These are phyloP conservation scores for Brachymystax lenok DNA, from an alignment of 2,797 vertebrate genomes.

Conservation along the genomic window DNA sequence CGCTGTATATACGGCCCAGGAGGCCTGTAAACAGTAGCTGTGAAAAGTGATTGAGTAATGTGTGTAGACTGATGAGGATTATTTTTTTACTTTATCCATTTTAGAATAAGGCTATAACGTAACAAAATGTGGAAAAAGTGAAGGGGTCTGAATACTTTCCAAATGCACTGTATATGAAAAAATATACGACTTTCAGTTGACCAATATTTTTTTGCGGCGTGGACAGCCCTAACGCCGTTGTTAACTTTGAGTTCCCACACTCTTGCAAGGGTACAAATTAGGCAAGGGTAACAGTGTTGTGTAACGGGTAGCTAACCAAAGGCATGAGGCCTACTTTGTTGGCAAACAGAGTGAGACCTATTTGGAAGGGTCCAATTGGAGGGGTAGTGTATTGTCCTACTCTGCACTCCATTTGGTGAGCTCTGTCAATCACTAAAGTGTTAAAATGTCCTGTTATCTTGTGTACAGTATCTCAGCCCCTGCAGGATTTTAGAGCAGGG, in stretches of 20 bases:
- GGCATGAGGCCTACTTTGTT: background rate
- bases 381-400: background rate
- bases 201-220: background rate
- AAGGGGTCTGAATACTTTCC: too few relatives aligned
- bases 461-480: background rate
- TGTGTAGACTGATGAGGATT: too few relatives aligned
- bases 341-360: background rate
- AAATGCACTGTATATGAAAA: too few relatives aligned
- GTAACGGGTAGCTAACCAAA: background rate
- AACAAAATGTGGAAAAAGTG: too few relatives aligned
- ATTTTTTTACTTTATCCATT: too few relatives aligned
- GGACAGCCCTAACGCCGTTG: background rate
- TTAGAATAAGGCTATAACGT: too few relatives aligned
- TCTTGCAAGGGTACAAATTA: background rate
- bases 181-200: too few relatives aligned
- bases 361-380: background rate
- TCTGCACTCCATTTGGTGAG: background rate
- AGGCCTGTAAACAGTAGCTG: too few relatives aligned
- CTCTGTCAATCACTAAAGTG: background rate
- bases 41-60: too few relatives aligned
- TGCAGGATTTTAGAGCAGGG: background rate
- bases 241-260: background rate
- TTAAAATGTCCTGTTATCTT: background rate
- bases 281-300: background rate
- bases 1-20: too few relatives aligned